A percentile compares a stretch with the other conserved stretches of the same genome.
Evolutionary conservation across 2,797 vertebrate genomes (phyloP).

Genomic region (Hippopotamyrus pictus): DNA sequence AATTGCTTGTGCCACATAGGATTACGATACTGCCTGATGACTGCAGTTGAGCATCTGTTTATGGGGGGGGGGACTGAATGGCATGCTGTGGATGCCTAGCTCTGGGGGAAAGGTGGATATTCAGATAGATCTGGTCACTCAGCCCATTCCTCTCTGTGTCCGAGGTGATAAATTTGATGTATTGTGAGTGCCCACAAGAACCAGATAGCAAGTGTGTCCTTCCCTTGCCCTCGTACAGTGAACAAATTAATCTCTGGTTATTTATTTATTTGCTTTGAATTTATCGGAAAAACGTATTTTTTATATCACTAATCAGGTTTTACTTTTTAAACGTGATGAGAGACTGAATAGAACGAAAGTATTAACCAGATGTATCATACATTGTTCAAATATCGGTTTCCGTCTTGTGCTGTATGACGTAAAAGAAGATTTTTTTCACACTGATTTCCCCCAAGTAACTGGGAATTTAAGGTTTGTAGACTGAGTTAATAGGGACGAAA

Average conservation of each 20-base stretch:
- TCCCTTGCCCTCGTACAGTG: not conserved
- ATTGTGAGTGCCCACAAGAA: not conserved
- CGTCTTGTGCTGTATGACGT: not conserved
- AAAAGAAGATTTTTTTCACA: not conserved
- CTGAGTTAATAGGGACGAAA: not conserved
- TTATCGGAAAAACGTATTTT: not conserved
- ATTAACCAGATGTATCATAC: not conserved
- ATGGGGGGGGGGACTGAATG: not conserved
- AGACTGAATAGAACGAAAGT: not conserved
- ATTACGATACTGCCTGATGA: not conserved
- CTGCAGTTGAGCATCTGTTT: conserved; percentile 24
- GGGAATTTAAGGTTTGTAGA: not conserved
- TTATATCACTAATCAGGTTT: not conserved
- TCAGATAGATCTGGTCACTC: not conserved
- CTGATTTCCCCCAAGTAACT: not conserved
- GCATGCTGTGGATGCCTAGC: conserved; percentile 12
- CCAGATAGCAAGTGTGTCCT: not conserved
- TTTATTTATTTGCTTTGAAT: not conserved
- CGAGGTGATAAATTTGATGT: not conserved
- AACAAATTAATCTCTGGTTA: not conserved
- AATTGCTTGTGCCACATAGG: not conserved
- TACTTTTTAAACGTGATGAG: not conserved
- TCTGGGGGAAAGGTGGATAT: conserved; percentile 22
- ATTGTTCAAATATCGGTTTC: not conserved
- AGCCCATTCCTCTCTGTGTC: not conserved